Conservation (phyloP, 2,888 invertebrate species). For the Neoaliturus tenellus region DNA sequence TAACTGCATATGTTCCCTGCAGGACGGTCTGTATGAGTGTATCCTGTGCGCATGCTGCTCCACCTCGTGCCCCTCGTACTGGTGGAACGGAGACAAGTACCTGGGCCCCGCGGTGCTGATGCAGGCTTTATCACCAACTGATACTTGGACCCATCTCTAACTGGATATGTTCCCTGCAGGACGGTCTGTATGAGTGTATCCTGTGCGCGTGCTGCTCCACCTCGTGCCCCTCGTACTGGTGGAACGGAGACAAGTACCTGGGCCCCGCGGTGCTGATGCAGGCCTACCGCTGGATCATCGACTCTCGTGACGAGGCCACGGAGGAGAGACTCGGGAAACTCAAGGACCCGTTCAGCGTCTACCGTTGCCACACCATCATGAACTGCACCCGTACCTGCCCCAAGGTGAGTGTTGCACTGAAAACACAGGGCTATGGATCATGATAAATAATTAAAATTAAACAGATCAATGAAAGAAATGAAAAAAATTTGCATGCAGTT, state of each 20-base stretch:
- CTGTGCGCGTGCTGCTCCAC: conserved; percentile 98
- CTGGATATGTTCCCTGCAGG: too few relatives aligned
- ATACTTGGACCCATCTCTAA: too few relatives aligned
- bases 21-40: conserved; percentile 98
- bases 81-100: conserved; percentile 99
- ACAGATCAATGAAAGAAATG: too few relatives aligned
- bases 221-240: conserved; percentile 99
- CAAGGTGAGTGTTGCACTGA: conserved; percentile 85
- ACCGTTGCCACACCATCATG: conserved; percentile 98
- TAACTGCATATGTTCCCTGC: too few relatives aligned
- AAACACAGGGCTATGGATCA: too few relatives aligned
- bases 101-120: conserved; percentile 98
- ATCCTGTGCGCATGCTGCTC: conserved; percentile 98
- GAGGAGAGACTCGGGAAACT: conserved; percentile 86
- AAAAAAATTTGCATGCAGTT: too few relatives aligned
- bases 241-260: conserved; percentile 98
- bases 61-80: conserved; percentile 98
- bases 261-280: conserved; percentile 99
- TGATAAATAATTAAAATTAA: too few relatives aligned
- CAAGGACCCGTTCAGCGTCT: conserved; percentile 94
- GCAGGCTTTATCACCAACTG: too few relatives aligned
- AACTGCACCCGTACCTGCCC: conserved; percentile 98
- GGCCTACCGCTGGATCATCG: conserved; percentile 98
- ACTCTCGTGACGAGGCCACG: conserved; percentile 93
- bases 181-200: conserved; percentile 98